Evolutionary conservation across 2,113 vertebrate species (phyloP), one percentile per base, ranked within the genome.

Genomic region (Brevimyrus niger): DNA sequence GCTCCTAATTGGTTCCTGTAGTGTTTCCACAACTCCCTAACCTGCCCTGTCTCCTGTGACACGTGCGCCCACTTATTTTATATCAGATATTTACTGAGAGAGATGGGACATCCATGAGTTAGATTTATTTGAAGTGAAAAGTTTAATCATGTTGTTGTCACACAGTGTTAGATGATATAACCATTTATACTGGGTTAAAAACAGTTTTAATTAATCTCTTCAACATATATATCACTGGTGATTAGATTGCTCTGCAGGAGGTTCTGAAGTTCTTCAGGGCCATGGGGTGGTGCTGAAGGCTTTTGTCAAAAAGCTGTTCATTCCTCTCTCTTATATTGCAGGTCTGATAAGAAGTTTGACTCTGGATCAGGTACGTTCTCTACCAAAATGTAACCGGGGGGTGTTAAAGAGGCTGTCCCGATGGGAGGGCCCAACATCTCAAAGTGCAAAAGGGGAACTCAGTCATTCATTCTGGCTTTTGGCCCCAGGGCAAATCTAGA

Each of bases 301-400:
- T 27, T 58, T 4, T 55, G 51, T 53, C 38, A 86, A 15, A 50
- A 11, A 35, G 84, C 13, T 31, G 48, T 19, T 86, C 35, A 84
- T 73, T 90, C 42, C 4, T 31, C 10, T 86, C 53, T 44, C 23
- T 44, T n/a, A 46, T 88, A 91, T 96, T 96, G 21, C 91, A 99
- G 98, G 94, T 99, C 98, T 82, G 96, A 94, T 93, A 97, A 96
- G 85, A 99, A 99, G 94, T 99, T 97, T 96, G 98, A 99, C 96
- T 99, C 98, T 1, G 97, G 96, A 91, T 99, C 98, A 96, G 98
- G 98, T 99, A 96, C 94, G 97, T 95, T 86, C 27, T 46, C 7
- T 48, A 76, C 0, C 7, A 17, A 27, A 23, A 31, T n/a, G 61
- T 55, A 27, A 48, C 4, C 0, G 53, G 53, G 21, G 23, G 58